Percentiles rank a stretch among this genome's conserved stretches.
phyloP scores from a whole-genome alignment of 2,113 vertebrate genomes.

The Nothocercus julius region DNA sequence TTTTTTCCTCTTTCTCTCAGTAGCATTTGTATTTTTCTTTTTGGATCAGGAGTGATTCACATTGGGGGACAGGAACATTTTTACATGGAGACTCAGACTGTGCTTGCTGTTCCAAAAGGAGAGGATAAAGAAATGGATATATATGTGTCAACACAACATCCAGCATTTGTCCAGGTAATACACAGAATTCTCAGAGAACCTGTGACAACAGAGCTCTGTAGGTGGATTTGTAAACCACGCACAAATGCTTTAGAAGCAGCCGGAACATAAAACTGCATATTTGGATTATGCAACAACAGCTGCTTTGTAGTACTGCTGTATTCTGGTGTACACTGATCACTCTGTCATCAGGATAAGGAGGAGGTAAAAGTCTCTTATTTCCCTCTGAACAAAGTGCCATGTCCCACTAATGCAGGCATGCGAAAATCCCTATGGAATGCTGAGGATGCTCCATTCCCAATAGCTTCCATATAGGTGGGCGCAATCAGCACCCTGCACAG shows the following conservation, averaged over 20 bases:
- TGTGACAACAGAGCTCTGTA: background rate
- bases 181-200: background rate
- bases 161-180: slow-evolving; percentile 74
- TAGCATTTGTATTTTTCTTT: background rate
- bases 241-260: background rate
- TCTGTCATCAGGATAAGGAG: background rate
- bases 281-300: background rate
- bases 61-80: slow-evolving; percentile 81
- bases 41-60: slow-evolving; percentile 69
- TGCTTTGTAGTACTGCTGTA: background rate
- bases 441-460: background rate
- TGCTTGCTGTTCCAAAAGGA: slow-evolving; percentile 77
- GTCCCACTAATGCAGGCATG: background rate
- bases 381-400: background rate
- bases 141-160: slow-evolving; percentile 76
- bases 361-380: background rate
- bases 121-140: slow-evolving; percentile 81
- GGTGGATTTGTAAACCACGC: background rate
- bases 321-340: background rate
- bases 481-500: background rate
- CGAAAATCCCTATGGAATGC: background rate
- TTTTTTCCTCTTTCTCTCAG: background rate
- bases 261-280: background rate
- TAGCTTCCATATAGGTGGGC: background rate
- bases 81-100: slow-evolving; percentile 82